A percentile compares a stretch with the other conserved stretches of the same genome.
These are phyloP conservation scores for Pyxicephalus adspersus DNA, from an alignment of 2,113 vertebrate genomes.

Conservation along the genomic window DNA sequence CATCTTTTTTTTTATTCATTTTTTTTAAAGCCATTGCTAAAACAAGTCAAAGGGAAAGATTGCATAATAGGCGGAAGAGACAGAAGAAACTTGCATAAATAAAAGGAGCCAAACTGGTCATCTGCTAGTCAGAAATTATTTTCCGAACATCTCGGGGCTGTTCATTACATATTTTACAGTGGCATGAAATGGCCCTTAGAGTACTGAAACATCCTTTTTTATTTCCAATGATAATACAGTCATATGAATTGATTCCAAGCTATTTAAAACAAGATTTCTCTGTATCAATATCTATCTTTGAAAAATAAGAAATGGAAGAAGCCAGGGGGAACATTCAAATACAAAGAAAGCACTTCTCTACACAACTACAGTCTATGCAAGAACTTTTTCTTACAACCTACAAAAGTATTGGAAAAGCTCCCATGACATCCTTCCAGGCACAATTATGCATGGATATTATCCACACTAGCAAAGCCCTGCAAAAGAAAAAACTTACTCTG, in stretches of 20 bases:
- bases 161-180: constrained; percentile 11
- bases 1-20: background rate
- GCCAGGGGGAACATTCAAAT: constrained; percentile 21
- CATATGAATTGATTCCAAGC: constrained; percentile 43
- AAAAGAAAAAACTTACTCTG: background rate
- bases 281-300: background rate
- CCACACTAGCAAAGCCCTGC: background rate
- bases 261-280: constrained; percentile 21
- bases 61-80: background rate
- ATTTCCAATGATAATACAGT: constrained; percentile 8
- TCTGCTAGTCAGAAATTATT: background rate
- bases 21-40: background rate
- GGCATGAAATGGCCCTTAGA: constrained; percentile 8
- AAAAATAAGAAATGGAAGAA: constrained; percentile 47
- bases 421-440: background rate
- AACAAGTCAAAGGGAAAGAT: background rate
- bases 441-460: constrained; percentile 25
- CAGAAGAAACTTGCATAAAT: background rate
- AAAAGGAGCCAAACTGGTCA: constrained; percentile 1
- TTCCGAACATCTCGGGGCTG: background rate
- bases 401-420: background rate
- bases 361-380: background rate
- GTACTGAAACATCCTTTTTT: constrained; percentile 13
- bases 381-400: background rate
- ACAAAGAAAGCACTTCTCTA: background rate